phyloP scores from a whole-genome alignment of 2,113 vertebrate genomes.

The Hystrix brachyura region DNA sequence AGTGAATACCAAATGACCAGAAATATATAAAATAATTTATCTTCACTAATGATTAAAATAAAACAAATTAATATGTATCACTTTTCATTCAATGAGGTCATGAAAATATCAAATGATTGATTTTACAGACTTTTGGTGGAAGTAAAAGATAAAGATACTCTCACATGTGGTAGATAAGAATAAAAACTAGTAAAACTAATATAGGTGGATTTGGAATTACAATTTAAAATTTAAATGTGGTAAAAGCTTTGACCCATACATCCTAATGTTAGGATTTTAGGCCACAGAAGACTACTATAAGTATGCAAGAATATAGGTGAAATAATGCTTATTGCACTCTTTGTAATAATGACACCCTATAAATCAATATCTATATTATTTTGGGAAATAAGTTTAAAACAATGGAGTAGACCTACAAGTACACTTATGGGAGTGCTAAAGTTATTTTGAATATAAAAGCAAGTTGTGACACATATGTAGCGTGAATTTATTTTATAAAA shows the following conservation, averaged over 20 bases:
- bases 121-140: not conserved
- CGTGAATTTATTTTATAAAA: conserved; percentile 38
- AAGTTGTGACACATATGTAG: conserved; percentile 23
- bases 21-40: conserved; percentile 8
- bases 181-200: conserved; percentile 10
- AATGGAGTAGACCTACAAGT: not conserved
- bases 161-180: not conserved
- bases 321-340: conserved; percentile 38
- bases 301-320: not conserved
- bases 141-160: not conserved
- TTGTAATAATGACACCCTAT: not conserved
- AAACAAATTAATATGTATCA: conserved; percentile 51
- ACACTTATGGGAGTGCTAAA: not conserved
- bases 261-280: not conserved
- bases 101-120: conserved; percentile 23
- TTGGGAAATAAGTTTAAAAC: conserved; percentile 48
- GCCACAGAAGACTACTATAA: not conserved
- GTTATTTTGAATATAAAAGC: conserved; percentile 29
- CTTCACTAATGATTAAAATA: conserved; percentile 38
- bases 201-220: not conserved
- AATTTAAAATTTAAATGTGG: conserved; percentile 54
- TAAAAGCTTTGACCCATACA: conserved; percentile 31
- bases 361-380: not conserved
- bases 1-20: not conserved
- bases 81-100: not conserved